Conservation (phyloP, 2,797 vertebrate species). For the Pachyuromys duprasi region DNA sequence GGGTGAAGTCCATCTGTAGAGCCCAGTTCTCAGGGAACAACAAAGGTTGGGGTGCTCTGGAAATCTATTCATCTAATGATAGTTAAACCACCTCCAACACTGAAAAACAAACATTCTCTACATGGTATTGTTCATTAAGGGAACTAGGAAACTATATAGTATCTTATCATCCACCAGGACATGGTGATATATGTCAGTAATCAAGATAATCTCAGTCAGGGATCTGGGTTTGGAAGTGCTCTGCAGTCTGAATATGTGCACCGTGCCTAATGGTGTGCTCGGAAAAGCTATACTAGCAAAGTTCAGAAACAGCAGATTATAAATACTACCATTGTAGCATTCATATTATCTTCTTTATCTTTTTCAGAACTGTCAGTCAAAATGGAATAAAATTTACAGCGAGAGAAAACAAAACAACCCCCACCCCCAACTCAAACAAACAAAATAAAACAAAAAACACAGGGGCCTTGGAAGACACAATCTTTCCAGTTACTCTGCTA, state of each 20-base stretch:
- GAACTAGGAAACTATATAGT: neutral
- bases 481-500: slow-evolving; percentile 39
- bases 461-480: neutral
- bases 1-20: slow-evolving; percentile 72
- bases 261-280: neutral
- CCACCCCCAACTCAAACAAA: no score
- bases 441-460: neutral
- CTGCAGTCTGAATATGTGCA: neutral
- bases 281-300: slow-evolving; percentile 3
- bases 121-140: neutral
- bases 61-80: slow-evolving; percentile 63
- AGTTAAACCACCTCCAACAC: slow-evolving; percentile 63
- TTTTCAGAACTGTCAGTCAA: neutral
- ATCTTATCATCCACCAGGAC: neutral
- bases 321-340: neutral
- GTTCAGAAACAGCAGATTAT: slow-evolving; percentile 25
- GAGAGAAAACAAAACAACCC: neutral
- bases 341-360: slow-evolving; percentile 9
- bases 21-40: slow-evolving; percentile 73
- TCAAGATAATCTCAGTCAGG: slow-evolving; percentile 15
- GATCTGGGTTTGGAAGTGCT: neutral
- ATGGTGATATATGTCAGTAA: neutral
- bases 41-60: slow-evolving; percentile 65
- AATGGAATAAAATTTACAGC: neutral
- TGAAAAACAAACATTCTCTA: slow-evolving; percentile 45